phyloP scores from a whole-genome alignment of 2,113 vertebrate species.

The Barnardius zonarius region DNA sequence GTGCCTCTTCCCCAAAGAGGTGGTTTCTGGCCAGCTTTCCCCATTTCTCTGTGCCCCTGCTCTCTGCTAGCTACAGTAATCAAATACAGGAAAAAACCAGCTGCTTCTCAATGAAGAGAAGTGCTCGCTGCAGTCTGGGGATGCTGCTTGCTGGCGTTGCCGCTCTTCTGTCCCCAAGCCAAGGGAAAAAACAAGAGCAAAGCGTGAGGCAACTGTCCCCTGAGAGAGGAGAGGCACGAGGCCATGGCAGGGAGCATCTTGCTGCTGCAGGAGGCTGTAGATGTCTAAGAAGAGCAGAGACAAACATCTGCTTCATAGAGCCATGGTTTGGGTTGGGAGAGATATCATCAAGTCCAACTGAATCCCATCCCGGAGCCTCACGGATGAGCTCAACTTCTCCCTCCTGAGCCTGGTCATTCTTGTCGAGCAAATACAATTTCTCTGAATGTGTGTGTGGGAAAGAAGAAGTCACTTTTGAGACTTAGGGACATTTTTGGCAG shows the following conservation, averaged over 20 bases:
- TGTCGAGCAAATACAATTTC: background rate
- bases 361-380: background rate
- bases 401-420: background rate
- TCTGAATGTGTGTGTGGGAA: accelerated
- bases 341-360: background rate
- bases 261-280: background rate
- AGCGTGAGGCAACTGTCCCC: background rate
- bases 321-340: background rate
- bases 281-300: accelerated
- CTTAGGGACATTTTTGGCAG: background rate
- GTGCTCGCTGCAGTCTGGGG: background rate
- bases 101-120: background rate
- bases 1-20: background rate
- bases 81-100: background rate
- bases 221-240: background rate
- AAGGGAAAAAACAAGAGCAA: background rate
- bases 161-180: background rate
- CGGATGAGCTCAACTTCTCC: background rate
- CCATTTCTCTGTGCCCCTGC: background rate
- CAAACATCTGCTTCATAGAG: background rate
- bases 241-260: background rate
- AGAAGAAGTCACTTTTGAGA: background rate
- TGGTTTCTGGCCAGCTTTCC: background rate
- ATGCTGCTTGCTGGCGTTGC: background rate
- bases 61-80: background rate